Base-by-base conservation (phyloP, 2,888 invertebrate species). In the Thera obeliscata region DNA sequence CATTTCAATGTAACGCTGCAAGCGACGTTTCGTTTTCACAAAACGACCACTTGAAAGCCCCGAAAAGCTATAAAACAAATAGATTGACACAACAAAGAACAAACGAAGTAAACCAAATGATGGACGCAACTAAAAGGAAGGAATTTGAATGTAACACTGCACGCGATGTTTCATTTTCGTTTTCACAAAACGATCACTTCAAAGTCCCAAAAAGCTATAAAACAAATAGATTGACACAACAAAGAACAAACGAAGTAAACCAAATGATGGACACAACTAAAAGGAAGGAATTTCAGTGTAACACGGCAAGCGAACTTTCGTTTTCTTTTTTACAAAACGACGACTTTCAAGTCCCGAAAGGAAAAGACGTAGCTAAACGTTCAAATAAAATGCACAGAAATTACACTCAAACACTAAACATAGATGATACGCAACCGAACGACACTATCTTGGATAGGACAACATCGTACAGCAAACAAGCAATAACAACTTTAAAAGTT, bases 271-370 rank as follows among this genome's bases (percentile, higher is more conserved):
- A 60, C 48, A 60, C 50, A 5, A 55, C 57, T 33, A 56, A 52
- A 63, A 66, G 2, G 58, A 71, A 60, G n/a, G 61, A 4, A 56
- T 41, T 60, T 35, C 67, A 63, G 12, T 4, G 41, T 9, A 60
- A 68, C 9, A 52, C 58, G 7, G 50, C 38, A 1, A 62, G 64
- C 8, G 79, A 84, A 56, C 61, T 79, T 63, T 78, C 81, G 2
- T 81, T 83, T 67, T 77, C 81, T 9, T 83, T 82, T 73, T 71
- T 83, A 66, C 56, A 74, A 58, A 72, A 76, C 0, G 67, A 69
- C 12, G 54, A 3, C 46, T 64, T 55, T 48, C 57, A 36, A 49
- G 56, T 66, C 1, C 52, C 54, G 12, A 33, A 9, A 9, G 49
- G 54, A 2, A 61, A 41, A 36, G 7, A 55, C 66, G 67, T 7